Evolutionary conservation across 2,113 vertebrate species (phyloP).

Genomic region (Eurystomus gularis): DNA sequence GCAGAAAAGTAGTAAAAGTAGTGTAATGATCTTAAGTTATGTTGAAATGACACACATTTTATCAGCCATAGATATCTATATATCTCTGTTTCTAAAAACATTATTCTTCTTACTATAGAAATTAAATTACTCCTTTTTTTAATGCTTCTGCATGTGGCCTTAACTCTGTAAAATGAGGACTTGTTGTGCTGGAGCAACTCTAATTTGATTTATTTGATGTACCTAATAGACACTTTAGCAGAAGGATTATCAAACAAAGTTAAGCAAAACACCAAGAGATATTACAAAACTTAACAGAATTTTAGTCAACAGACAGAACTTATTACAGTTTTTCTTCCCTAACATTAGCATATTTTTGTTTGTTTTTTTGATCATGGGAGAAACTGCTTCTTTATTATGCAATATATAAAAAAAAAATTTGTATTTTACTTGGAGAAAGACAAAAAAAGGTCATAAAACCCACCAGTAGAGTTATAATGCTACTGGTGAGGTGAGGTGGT

Average conservation of each 20-base stretch:
- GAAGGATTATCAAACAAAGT: neutral
- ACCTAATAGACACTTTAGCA: neutral
- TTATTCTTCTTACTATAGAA: neutral
- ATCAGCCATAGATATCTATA: neutral
- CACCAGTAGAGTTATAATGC: neutral
- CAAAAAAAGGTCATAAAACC: neutral
- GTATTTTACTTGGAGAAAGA: neutral
- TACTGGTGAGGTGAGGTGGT: too few species aligned
- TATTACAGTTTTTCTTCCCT: neutral
- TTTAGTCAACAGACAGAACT: neutral
- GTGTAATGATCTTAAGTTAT: neutral
- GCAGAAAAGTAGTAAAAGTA: conserved; percentile 11
- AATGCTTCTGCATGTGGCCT: neutral
- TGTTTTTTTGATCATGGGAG: neutral
- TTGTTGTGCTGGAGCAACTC: neutral
- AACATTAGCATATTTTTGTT: neutral
- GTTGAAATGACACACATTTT: neutral
- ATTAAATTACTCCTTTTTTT: neutral
- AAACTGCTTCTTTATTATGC: neutral
- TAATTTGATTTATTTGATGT: neutral
- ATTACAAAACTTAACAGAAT: neutral
- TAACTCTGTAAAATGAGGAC: neutral
- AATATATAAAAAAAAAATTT: neutral
- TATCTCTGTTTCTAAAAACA: neutral
- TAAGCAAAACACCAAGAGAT: neutral